Conservation (phyloP, 1,140 invertebrate genomes). For the Drosophila novamexicana region DNA sequence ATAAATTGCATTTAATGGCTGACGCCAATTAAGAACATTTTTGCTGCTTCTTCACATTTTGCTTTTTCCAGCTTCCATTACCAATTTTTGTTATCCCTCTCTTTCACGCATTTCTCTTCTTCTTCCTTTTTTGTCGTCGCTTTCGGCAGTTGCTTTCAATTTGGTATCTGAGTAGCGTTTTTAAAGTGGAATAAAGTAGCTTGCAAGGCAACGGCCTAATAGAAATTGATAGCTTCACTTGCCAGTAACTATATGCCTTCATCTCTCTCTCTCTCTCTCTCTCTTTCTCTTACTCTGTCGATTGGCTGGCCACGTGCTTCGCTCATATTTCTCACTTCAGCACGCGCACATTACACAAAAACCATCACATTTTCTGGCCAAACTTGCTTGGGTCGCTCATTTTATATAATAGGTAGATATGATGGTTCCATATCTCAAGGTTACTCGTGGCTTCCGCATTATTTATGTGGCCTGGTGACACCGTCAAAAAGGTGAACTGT, state of each 20-base stretch:
- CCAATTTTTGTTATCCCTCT: conserved; percentile 2
- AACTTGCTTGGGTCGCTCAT: conserved; percentile 47
- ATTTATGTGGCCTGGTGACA: conserved; percentile 58
- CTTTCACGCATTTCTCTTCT: neutral
- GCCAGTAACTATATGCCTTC: conserved; percentile 5
- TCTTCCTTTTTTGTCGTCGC: conserved; percentile 28
- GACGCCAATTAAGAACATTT: conserved; percentile 77
- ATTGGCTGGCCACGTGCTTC: conserved; percentile 56
- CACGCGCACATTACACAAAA: conserved; percentile 64
- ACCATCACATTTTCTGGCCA: conserved; percentile 68
- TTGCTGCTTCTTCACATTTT: conserved; percentile 61
- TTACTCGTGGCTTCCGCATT: conserved; percentile 33
- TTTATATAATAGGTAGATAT: conserved; percentile 44
- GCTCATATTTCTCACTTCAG: conserved; percentile 75
- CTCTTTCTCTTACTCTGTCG: conserved; percentile 1
- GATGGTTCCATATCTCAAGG: conserved; percentile 22
- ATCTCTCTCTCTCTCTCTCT: conserved; percentile 2
- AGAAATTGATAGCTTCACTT: conserved; percentile 71
- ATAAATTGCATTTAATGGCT: conserved; percentile 80
- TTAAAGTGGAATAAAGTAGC: conserved; percentile 56
- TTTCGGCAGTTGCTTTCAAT: conserved; percentile 56
- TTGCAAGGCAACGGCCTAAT: conserved; percentile 51
- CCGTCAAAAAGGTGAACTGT: conserved; percentile 62
- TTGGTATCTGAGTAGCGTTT: conserved; percentile 43
- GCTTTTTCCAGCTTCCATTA: conserved; percentile 35